phyloP scores from a whole-genome alignment of 2,797 vertebrate species.

The Tachyglossus aculeatus region DNA sequence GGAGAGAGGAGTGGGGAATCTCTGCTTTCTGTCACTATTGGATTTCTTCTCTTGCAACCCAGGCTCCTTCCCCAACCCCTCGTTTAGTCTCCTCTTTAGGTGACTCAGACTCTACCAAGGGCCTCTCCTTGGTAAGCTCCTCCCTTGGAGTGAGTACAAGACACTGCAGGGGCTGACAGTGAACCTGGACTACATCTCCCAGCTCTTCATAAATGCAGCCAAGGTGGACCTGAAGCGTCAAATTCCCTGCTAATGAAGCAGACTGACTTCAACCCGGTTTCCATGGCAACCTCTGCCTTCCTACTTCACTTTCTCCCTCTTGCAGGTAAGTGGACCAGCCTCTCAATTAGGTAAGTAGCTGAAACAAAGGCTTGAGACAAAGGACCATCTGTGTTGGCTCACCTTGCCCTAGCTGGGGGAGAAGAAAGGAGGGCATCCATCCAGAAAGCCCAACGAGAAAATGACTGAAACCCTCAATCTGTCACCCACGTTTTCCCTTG shows the following conservation, averaged over 20 bases:
- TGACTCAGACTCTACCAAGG: no score
- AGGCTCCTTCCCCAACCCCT: not conserved
- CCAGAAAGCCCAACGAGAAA: not conserved
- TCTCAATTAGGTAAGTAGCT: not conserved
- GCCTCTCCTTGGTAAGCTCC: no score
- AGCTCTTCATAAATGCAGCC: no score
- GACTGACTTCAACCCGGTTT: conserved; percentile 14
- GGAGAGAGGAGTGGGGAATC: not conserved
- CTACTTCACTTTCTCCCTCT: not conserved
- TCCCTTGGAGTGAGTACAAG: not conserved
- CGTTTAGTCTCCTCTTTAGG: not conserved
- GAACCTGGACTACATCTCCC: no score
- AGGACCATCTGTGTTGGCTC: not conserved
- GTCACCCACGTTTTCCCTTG: rapidly evolving
- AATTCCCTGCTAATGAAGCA: not conserved
- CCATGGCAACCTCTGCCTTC: conserved; percentile 3
- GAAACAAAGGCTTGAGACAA: not conserved
- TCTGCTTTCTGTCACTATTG: not conserved
- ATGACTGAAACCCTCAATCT: not conserved
- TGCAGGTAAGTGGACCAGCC: not conserved
- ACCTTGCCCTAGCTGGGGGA: not conserved
- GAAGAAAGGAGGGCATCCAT: not conserved
- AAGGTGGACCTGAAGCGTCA: not conserved
- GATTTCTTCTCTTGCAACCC: not conserved
- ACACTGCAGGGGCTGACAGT: not conserved